Percentiles rank a stretch among this genome's conserved stretches.
phyloP scores from a whole-genome alignment of 1,140 invertebrate species.

The Heliconius eleuchia region DNA sequence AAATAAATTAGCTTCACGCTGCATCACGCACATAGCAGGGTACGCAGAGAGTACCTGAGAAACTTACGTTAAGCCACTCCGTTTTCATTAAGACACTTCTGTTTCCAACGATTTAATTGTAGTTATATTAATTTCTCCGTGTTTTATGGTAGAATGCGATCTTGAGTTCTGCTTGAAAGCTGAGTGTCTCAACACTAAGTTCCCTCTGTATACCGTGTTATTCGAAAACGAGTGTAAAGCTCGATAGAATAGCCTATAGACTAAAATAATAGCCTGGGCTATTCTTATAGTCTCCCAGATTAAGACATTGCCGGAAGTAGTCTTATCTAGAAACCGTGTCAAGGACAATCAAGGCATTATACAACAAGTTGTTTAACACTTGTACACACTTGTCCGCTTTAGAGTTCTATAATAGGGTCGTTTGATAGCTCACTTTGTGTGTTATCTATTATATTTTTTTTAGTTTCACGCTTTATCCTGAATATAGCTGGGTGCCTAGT shows the following conservation, averaged over 20 bases:
- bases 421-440: background rate
- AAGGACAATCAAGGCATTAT: constrained; percentile 8
- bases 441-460: background rate
- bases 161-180: no score
- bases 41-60: no score
- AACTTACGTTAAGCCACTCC: no score
- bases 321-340: constrained; percentile 1
- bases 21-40: no score
- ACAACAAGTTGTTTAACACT: background rate
- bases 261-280: no score
- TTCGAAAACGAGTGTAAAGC: no score
- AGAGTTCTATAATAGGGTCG: background rate
- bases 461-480: background rate
- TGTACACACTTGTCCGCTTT: background rate
- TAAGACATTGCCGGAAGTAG: constrained; percentile 3
- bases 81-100: no score
- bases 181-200: background rate
- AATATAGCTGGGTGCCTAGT: background rate
- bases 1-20: no score
- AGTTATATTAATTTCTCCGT: no score
- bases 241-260: no score
- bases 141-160: no score
- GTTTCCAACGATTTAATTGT: no score
- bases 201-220: background rate
- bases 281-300: background rate